These are phyloP conservation scores for Tragelaphus buxtoni DNA, from an alignment of 2,113 vertebrate genomes.

Conservation along the genomic window DNA sequence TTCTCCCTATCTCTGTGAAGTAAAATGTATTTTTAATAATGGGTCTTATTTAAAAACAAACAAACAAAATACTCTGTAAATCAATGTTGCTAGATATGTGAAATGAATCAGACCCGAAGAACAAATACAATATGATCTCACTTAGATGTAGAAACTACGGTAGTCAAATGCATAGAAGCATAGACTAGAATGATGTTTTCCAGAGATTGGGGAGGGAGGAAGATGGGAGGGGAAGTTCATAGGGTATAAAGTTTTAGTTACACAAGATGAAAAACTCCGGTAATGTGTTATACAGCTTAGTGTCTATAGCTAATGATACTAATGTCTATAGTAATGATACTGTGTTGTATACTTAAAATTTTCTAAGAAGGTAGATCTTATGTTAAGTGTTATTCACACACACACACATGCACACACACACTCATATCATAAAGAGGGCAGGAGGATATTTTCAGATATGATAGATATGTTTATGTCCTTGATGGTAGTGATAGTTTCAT, in stretches of 20 bases:
- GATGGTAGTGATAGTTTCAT: not conserved
- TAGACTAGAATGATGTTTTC: not conserved
- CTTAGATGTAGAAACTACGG: not conserved
- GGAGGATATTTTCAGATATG: not conserved
- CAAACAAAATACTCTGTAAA: not conserved
- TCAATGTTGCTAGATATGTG: not conserved
- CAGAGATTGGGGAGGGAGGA: too few species aligned
- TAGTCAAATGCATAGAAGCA: not conserved
- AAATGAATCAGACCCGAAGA: not conserved
- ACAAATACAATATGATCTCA: not conserved
- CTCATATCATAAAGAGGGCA: not conserved
- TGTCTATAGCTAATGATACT: not conserved
- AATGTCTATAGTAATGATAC: not conserved
- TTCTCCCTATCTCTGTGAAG: not conserved
- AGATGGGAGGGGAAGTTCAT: not conserved
- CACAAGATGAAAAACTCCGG: not conserved
- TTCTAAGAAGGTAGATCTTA: not conserved
- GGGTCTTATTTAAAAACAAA: not conserved
- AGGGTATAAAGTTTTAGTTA: not conserved
- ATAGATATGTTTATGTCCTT: not conserved
- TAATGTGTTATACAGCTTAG: not conserved
- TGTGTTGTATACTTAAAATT: not conserved
- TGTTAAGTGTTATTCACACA: not conserved
- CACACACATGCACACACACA: not conserved
- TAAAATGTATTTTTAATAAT: not conserved